Evolutionary conservation across 2,888 invertebrate species (phyloP).

Genomic region (Apocheima hispidaria): DNA sequence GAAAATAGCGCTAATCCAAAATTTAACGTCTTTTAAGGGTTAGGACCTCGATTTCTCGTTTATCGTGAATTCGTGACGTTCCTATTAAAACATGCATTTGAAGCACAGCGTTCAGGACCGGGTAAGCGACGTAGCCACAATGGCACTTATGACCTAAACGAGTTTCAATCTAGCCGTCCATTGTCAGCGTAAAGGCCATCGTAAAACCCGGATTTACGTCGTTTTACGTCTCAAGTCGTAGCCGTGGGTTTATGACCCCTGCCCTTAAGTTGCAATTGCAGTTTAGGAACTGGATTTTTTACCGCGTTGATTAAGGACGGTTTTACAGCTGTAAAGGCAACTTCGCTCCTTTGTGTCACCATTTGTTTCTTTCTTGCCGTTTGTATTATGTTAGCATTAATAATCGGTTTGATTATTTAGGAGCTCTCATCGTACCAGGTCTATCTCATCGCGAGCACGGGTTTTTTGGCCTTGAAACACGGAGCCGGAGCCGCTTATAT

Average conservation of each 20-base stretch:
- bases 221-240: constrained; percentile 47
- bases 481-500: no score
- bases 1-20: no score
- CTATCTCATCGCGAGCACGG: no score
- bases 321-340: constrained; percentile 10
- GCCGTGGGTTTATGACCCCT: constrained; percentile 49
- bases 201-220: constrained; percentile 58
- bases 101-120: constrained; percentile 20
- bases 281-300: constrained; percentile 44
- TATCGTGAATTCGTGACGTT: no score
- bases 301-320: constrained; percentile 29
- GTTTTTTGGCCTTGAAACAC: no score
- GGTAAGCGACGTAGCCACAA: constrained; percentile 35
- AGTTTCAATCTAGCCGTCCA: constrained; percentile 69
- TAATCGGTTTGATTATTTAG: no score
- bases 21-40: no score
- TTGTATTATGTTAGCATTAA: background rate
- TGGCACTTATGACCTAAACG: constrained; percentile 66
- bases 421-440: no score
- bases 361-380: constrained; percentile 4
- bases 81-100: constrained; percentile 20
- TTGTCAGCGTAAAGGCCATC: constrained; percentile 66
- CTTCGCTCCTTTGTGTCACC: background rate
- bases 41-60: no score
- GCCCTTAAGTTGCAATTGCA: constrained; percentile 57